A percentile compares a stretch with the other conserved stretches of the same genome.
Evolutionary conservation across 2,113 vertebrate species (phyloP).

Genomic region (Oreochromis spilurus): DNA sequence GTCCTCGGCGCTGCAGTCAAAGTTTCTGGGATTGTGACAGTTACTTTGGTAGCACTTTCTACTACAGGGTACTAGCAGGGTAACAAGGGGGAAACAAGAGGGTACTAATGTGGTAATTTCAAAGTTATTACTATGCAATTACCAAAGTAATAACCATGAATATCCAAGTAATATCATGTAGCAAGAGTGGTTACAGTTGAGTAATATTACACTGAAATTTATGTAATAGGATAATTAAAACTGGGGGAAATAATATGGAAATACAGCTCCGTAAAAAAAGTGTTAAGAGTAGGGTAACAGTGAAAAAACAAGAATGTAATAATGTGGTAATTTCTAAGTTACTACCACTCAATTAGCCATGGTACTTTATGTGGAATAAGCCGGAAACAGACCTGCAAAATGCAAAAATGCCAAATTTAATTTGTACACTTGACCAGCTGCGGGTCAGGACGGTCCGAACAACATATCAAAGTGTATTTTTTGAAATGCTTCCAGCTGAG

Average conservation of each 20-base stretch:
- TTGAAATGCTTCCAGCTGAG: fast-evolving
- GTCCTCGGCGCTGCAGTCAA: not conserved
- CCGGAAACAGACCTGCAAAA: not conserved
- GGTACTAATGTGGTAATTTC: fast-evolving
- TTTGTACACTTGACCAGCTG: not conserved
- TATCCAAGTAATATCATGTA: not conserved
- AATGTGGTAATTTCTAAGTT: not conserved
- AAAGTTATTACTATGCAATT: not conserved
- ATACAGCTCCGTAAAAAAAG: fast-evolving
- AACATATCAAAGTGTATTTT: not conserved
- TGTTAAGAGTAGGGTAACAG: not conserved
- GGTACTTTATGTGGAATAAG: not conserved
- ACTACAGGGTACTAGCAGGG: not conserved
- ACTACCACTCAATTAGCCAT: not conserved
- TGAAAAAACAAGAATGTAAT: not conserved
- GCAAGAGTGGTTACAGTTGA: not conserved
- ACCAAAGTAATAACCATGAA: fast-evolving
- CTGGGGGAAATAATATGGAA: not conserved
- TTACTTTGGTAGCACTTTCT: not conserved
- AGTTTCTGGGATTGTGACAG: not conserved
- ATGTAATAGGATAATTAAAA: fast-evolving
- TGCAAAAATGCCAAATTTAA: not conserved
- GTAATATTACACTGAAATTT: not conserved
- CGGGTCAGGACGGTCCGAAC: fast-evolving
- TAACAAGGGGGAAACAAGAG: not conserved